These are phyloP conservation scores for Papilio demoleus DNA, from an alignment of 2,888 invertebrate genomes.

Conservation along the genomic window DNA sequence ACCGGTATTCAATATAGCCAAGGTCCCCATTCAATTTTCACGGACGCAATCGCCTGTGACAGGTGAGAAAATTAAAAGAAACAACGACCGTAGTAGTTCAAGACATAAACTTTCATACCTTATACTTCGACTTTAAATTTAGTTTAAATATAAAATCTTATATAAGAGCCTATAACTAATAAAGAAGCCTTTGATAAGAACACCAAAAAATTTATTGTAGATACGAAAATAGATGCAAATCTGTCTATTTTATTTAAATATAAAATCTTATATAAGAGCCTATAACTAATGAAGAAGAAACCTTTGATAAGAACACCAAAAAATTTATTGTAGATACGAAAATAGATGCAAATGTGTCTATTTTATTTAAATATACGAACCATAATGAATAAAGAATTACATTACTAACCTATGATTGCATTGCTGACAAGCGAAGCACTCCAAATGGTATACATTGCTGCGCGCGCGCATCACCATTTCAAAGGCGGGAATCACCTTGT, in stretches of 20 bases:
- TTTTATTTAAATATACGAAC: background rate
- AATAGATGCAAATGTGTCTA: background rate
- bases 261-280: too few species aligned
- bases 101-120: slow-evolving; percentile 24
- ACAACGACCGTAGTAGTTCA: slow-evolving; percentile 28
- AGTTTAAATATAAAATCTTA: background rate
- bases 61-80: slow-evolving; percentile 55
- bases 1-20: slow-evolving; percentile 59
- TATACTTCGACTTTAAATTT: background rate
- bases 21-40: slow-evolving; percentile 61
- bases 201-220: too few species aligned
- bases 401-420: slow-evolving; percentile 97
- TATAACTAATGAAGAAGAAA: too few species aligned
- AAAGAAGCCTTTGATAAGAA: too few species aligned
- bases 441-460: slow-evolving; percentile 98
- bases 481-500: slow-evolving; percentile 98
- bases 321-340: background rate
- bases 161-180: background rate
- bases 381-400: too few species aligned
- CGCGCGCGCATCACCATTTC: slow-evolving; percentile 99
- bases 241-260: too few species aligned
- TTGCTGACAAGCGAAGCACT: slow-evolving; percentile 99
- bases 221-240: too few species aligned
- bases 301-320: background rate
- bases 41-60: slow-evolving; percentile 60